phyloP scores from a whole-genome alignment of 2,888 invertebrate species.

The Euzetes globulus region DNA sequence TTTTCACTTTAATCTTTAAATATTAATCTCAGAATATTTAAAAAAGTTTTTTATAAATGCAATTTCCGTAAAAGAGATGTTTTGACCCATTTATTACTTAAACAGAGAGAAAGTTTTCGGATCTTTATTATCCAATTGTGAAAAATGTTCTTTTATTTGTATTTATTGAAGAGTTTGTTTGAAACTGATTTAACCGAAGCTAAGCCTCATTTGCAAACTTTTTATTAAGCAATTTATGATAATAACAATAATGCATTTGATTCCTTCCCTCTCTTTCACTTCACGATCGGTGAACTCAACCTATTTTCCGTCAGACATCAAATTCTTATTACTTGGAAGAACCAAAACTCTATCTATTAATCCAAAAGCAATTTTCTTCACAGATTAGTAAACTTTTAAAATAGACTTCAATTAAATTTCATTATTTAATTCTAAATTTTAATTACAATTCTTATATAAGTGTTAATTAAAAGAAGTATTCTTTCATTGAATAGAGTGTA shows the following conservation, averaged over 20 bases:
- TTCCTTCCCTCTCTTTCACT: conserved; percentile 14
- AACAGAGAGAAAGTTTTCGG: not conserved
- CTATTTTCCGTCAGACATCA: conserved; percentile 11
- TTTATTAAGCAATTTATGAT: not conserved
- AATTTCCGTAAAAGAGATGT: conserved; percentile 15
- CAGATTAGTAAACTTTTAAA: not conserved
- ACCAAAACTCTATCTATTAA: not conserved
- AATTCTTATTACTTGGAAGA: not conserved
- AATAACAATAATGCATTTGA: not conserved
- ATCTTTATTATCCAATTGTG: not conserved
- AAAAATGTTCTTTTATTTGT: not conserved
- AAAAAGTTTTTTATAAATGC: too few relatives aligned
- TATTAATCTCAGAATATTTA: too few relatives aligned
- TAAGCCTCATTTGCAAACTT: conserved; percentile 1
- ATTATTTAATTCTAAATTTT: not conserved
- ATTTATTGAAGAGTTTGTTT: not conserved
- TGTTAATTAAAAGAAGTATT: not conserved
- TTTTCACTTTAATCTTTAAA: too few relatives aligned
- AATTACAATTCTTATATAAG: not conserved
- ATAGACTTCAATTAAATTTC: not conserved
- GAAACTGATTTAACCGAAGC: not conserved
- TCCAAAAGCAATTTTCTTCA: not conserved
- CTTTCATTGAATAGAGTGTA: not conserved
- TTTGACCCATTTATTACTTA: conserved; percentile 8
- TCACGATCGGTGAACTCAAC: conserved; percentile 28